Evolutionary conservation across 2,888 invertebrate genomes (phyloP).

Genomic region (Meandrusa payeni): DNA sequence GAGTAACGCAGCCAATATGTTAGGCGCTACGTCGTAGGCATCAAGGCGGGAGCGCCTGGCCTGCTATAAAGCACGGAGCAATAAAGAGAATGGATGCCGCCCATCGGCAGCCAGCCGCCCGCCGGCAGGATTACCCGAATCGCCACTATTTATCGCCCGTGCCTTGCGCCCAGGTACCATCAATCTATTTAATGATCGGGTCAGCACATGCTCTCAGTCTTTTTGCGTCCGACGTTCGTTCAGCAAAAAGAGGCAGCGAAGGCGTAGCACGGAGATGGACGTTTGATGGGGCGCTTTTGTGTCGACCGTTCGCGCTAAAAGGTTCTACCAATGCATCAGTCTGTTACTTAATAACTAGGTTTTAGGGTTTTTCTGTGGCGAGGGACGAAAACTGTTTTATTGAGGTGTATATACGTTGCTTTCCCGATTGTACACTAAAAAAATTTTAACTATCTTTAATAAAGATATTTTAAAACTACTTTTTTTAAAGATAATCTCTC

Average conservation of each 20-base stretch:
- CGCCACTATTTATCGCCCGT: slow-evolving; percentile 80
- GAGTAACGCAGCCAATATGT: slow-evolving; percentile 57
- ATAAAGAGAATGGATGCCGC: slow-evolving; percentile 80
- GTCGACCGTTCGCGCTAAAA: slow-evolving; percentile 69
- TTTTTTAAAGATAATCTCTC: too few relatives aligned
- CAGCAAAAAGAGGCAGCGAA: slow-evolving; percentile 65
- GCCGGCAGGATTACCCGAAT: slow-evolving; percentile 78
- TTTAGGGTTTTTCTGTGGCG: slow-evolving; percentile 19
- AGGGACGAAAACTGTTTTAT: too few relatives aligned
- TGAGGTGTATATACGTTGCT: too few relatives aligned
- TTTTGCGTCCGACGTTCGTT: slow-evolving; percentile 60
- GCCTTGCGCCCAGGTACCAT: slow-evolving; percentile 80
- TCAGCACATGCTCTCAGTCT: slow-evolving; percentile 76
- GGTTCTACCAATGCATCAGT: slow-evolving; percentile 63
- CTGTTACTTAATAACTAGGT: slow-evolving; percentile 31
- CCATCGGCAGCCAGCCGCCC: slow-evolving; percentile 70
- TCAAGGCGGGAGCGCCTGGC: slow-evolving; percentile 65
- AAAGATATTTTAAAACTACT: too few relatives aligned
- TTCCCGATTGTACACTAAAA: too few relatives aligned
- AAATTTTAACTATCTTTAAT: too few relatives aligned
- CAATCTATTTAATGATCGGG: slow-evolving; percentile 81
- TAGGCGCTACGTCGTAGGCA: slow-evolving; percentile 63
- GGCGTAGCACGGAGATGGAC: slow-evolving; percentile 66
- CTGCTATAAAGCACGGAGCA: slow-evolving; percentile 77
- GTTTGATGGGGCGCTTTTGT: slow-evolving; percentile 80